Conservation (phyloP, 2,113 vertebrate species). For the Xiphophorus maculatus region DNA sequence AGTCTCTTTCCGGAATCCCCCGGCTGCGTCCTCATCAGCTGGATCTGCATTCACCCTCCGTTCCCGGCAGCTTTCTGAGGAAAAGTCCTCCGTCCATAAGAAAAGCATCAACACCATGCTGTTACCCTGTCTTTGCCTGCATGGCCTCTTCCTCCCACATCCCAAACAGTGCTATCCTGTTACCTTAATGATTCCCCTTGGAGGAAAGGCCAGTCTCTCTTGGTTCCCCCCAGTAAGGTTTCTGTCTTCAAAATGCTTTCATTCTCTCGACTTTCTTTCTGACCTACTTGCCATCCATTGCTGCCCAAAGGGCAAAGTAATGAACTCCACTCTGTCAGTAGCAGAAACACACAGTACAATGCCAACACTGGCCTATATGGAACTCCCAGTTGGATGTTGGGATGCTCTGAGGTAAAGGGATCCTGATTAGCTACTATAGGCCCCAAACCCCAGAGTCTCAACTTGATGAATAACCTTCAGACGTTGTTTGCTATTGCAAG, state of each 20-base stretch:
- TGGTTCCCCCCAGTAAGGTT: slow-evolving; percentile 36
- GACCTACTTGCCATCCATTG: slow-evolving; percentile 4
- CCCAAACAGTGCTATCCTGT: slow-evolving; percentile 69
- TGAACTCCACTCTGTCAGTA: slow-evolving; percentile 26
- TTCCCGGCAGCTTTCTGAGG: slow-evolving; percentile 36
- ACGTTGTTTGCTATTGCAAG: too few relatives aligned
- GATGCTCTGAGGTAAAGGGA: neutral
- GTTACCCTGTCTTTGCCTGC: slow-evolving; percentile 31
- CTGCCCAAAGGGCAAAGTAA: slow-evolving; percentile 20
- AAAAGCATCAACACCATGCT: slow-evolving; percentile 52
- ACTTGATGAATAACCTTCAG: too few relatives aligned
- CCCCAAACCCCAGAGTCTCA: too few relatives aligned
- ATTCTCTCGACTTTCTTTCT: neutral
- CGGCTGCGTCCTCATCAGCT: slow-evolving; percentile 41
- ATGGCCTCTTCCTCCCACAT: slow-evolving; percentile 58
- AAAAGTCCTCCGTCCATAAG: slow-evolving; percentile 57
- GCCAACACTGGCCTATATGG: slow-evolving; percentile 6
- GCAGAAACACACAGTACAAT: slow-evolving; percentile 14
- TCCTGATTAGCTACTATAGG: too few relatives aligned
- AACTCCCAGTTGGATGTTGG: slow-evolving; percentile 1
- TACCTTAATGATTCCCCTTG: slow-evolving; percentile 68
- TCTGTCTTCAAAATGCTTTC: slow-evolving; percentile 16
- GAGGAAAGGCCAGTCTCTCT: slow-evolving; percentile 52
- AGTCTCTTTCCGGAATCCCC: slow-evolving; percentile 19
- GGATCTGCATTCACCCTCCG: slow-evolving; percentile 16